Evolutionary conservation across 2,888 invertebrate genomes (phyloP), one percentile per base, ranked within the genome.

Genomic region (Hydropsyche betteni): DNA sequence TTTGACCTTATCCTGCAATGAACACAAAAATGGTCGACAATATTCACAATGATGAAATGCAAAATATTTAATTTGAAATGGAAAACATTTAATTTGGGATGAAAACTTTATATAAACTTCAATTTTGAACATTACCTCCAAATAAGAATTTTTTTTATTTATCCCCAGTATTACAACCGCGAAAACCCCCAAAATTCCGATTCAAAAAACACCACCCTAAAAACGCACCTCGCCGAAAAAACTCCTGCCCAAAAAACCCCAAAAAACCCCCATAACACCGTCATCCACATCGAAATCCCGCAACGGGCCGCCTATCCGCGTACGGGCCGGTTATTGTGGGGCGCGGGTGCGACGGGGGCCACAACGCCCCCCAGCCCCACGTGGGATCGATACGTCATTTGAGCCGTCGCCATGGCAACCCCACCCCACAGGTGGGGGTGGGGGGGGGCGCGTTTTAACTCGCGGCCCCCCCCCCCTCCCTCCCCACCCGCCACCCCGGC

Each of bases 341-440:
- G 61, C 24, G 24, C 16, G 16, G 24, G 7, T 6, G 7, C 61
- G 55, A 14, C 14, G 55, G 55, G 55, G 55, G 61, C 36, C 12
- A 36, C 4, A 33, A 33, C 64, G 64, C 33, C 64, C 71, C 72
- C 44, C 44, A 44, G 24, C 69, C 74, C 75, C 77, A 76, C 79
- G 80, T 77, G 80, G 78, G 78, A 80, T 79, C 78, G 79, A 77
- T 79, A 78, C 78, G 78, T 78, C 78, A 79, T 79, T 79, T 78
- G 76, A 78, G 87, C 87, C 87, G 87, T 87, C 85, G 86, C 87
- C 87, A 87, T 87, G 87, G 87, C 85, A 85, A 88, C 87, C 61
- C 61, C 51, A 85, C 86, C 85, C 81, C 85, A 85, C 84, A 77
- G 81, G 81, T 81, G 8, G 33, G 36, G 8, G 12, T 74, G 77